phyloP scores from a whole-genome alignment of 2,113 vertebrate genomes.

The Pseudorhombus dupliciocellatus region DNA sequence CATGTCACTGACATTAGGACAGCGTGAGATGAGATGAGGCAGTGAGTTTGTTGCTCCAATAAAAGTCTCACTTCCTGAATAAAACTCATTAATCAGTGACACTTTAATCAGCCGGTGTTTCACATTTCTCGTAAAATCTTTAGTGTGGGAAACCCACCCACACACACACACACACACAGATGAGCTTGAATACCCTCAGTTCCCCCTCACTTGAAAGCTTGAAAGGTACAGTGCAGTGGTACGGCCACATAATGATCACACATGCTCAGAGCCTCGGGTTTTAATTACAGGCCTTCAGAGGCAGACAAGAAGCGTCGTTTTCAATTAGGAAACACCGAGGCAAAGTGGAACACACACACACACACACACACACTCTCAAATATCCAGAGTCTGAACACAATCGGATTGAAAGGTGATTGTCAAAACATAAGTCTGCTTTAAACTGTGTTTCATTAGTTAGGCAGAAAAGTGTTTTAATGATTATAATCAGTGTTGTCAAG shows the following conservation, averaged over 20 bases:
- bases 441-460: neutral
- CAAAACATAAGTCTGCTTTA: constrained; percentile 1
- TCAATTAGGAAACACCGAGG: constrained; percentile 40
- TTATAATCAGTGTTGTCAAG: neutral
- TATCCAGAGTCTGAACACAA: constrained; percentile 16
- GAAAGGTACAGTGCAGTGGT: neutral
- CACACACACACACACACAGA: constrained; percentile 4
- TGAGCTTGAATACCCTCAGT: neutral
- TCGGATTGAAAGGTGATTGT: constrained; percentile 41
- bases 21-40: neutral
- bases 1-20: neutral
- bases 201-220: neutral
- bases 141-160: neutral
- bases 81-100: constrained; percentile 48
- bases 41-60: neutral
- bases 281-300: constrained; percentile 61
- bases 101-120: constrained; percentile 44
- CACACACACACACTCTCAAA: constrained; percentile 25
- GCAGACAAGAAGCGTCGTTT: constrained; percentile 49
- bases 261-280: constrained; percentile 36
- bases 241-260: constrained; percentile 21
- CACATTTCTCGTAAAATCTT: constrained; percentile 1
- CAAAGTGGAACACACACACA: constrained; percentile 16
- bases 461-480: neutral
- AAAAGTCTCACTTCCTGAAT: constrained; percentile 14